phyloP scores from a whole-genome alignment of 2,113 vertebrate genomes.

The Neodontobutis hainanensis region DNA sequence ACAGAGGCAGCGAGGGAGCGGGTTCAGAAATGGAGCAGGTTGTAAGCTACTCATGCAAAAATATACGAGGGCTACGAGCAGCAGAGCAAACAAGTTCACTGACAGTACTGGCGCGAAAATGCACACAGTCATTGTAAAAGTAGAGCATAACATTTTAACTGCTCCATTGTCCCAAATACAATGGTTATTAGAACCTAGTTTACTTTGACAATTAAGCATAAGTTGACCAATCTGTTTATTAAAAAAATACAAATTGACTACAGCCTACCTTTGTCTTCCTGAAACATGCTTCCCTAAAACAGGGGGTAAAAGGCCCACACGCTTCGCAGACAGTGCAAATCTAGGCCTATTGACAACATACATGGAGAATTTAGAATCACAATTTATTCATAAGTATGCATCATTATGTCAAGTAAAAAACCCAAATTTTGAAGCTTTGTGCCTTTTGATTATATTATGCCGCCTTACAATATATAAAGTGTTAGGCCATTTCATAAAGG shows the following conservation, averaged over 20 bases:
- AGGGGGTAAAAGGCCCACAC: background rate
- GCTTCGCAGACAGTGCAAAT: no score
- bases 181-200: background rate
- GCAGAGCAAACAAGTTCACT: constrained; percentile 25
- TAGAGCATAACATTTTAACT: background rate
- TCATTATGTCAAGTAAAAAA: no score
- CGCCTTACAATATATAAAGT: no score
- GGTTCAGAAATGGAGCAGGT: constrained; percentile 59
- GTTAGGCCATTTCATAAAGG: no score
- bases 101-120: constrained; percentile 36
- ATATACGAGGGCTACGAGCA: constrained; percentile 39
- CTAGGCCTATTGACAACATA: no score
- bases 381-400: no score
- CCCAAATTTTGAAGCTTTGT: no score
- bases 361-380: no score
- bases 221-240: background rate
- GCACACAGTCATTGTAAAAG: constrained; percentile 1
- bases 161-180: background rate
- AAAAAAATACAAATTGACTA: background rate
- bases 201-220: background rate
- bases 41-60: constrained; percentile 69
- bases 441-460: no score
- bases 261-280: background rate
- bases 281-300: no score
- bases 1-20: constrained; percentile 25